Percentiles rank a stretch among this genome's conserved stretches.
Conservation (phyloP, 2,888 invertebrate genomes). For the Cephus nigrinus region DNA sequence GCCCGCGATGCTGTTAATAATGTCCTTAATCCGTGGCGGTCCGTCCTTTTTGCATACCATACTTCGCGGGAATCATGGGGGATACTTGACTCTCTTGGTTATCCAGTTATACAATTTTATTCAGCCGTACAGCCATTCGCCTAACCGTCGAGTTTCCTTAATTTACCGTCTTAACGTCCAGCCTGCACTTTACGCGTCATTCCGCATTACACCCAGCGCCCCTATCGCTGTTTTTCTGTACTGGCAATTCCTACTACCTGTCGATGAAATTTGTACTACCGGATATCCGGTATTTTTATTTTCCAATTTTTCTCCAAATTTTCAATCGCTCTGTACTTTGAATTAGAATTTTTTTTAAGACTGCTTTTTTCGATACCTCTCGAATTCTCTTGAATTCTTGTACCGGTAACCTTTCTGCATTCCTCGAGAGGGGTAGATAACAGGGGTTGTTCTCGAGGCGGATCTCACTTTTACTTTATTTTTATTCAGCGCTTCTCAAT, state of each 20-base stretch:
- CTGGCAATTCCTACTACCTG: not conserved
- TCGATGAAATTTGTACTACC: no score
- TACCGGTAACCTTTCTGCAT: no score
- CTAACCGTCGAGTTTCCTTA: not conserved
- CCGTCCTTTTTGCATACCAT: conserved; percentile 2
- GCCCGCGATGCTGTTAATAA: conserved; percentile 61
- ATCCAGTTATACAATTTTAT: not conserved
- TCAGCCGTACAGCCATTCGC: not conserved
- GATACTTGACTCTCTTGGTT: not conserved
- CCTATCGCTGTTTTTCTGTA: not conserved
- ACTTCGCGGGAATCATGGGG: not conserved
- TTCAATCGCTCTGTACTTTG: not conserved
- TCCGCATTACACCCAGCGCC: not conserved
- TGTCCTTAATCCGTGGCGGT: conserved; percentile 58
- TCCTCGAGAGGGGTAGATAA: no score
- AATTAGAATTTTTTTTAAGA: not conserved
- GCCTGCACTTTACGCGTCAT: not conserved
- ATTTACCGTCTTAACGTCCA: not conserved
- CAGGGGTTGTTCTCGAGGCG: no score
- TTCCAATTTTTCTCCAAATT: not conserved
- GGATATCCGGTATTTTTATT: not conserved
- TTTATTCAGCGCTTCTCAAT: no score
- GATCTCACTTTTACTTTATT: no score
- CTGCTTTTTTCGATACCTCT: no score
- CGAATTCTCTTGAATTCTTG: no score